A percentile compares a stretch with the other conserved stretches of the same genome.
These are phyloP conservation scores for Pipistrellus kuhlii DNA, from an alignment of 2,797 vertebrate genomes.

Conservation along the genomic window DNA sequence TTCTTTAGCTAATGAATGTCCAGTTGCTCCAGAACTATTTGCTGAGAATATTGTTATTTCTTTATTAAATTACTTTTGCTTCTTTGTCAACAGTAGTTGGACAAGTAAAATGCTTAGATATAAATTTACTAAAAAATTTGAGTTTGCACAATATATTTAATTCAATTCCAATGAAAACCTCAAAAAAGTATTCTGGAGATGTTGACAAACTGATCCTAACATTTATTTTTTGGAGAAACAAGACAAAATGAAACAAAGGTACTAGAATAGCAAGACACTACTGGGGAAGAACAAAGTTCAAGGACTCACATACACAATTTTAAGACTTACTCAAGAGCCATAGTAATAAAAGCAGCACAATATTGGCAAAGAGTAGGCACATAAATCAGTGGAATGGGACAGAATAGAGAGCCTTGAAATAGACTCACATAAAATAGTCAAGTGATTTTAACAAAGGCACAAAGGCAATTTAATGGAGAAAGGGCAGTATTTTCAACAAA, in stretches of 20 bases:
- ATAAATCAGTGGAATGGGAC: neutral
- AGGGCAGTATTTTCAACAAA: neutral
- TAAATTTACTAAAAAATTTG: neutral
- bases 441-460: constrained; percentile 5
- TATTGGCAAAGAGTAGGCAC: neutral
- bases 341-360: neutral
- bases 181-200: neutral
- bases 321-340: neutral
- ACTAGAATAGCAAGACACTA: neutral
- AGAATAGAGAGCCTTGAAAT: neutral
- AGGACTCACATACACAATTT: neutral
- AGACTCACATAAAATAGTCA: neutral
- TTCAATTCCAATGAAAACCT: neutral
- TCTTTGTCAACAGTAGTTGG: neutral
- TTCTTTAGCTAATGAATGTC: neutral
- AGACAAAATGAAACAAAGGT: neutral
- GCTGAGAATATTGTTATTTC: neutral
- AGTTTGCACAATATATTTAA: neutral
- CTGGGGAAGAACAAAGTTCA: neutral
- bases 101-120: neutral
- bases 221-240: neutral
- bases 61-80: neutral
- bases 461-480: neutral
- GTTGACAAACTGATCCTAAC: neutral
- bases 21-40: neutral